Base-by-base conservation (phyloP, 2,113 vertebrate species). In the Onychorhynchus coronatus region DNA sequence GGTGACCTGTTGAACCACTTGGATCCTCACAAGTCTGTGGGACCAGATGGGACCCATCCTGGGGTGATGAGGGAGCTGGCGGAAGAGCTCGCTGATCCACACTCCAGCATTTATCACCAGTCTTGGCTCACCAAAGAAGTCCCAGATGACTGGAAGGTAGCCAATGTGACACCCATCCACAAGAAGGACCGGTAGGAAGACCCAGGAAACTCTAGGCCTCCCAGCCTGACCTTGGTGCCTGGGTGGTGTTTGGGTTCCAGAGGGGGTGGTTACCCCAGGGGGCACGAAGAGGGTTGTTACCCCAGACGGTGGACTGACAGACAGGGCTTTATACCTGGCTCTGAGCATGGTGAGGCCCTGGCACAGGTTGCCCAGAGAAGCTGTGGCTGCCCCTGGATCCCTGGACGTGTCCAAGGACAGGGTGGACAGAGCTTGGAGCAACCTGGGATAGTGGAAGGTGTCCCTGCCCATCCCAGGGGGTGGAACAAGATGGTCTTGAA, bases 401-500 rank as follows among this genome's bases (percentile, higher is more conserved):
- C 85, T 78, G 73, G 55, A 0, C 70, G 47, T 23, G 55, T 0
- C n/a, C 65, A 4, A 39, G 55, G 19, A 9, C 55, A 52, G 65
- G 33, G 0, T 78, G 74, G 53, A 59, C 0, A 1, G 22, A 22
- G 53, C 46, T 87, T 2, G 63, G 28, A 79, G 47, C 74, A 24
- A 1, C 47, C 23, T 71, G 49, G 66, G 12, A 16, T 0, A 4
- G 5, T 35, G 75, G n/a, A 1, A 71, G 24, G 2, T 47, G 56
- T 55, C 56, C 65, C 55, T 78, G 65, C 12, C 25, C 37, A 2
- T 28, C 65, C 37, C 46, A 62, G 5, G 5, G 8, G 33, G 1
- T 39, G 12, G 19, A 0, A 22, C 0, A 0, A 10, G 42, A 8
- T 67, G 24, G 0, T 7, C 8, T 73, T 16, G 44, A 3, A 39